phyloP scores from a whole-genome alignment of 1,140 invertebrate species.

The Drosophila ambigua region DNA sequence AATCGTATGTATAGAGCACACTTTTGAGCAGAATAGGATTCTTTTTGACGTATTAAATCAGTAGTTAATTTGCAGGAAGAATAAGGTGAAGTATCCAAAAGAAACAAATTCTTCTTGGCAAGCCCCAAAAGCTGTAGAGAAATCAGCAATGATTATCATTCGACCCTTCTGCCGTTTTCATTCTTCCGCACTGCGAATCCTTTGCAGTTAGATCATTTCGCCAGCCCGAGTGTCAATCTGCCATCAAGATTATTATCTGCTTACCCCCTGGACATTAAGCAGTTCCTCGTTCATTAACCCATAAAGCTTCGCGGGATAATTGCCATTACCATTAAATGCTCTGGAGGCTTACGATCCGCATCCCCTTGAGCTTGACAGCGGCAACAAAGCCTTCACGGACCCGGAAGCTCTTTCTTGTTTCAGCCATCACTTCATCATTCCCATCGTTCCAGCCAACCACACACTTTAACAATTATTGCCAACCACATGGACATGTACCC shows the following conservation, averaged over 20 bases:
- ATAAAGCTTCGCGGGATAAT: constrained; percentile 34
- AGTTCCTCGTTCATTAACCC: constrained; percentile 41
- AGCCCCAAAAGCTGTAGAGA: too few species aligned
- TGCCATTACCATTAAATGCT: constrained; percentile 45
- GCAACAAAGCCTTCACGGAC: constrained; percentile 14
- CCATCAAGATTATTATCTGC: constrained; percentile 12
- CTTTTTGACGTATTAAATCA: too few species aligned
- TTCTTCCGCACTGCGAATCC: too few species aligned
- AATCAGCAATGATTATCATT: too few species aligned
- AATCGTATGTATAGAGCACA: too few species aligned
- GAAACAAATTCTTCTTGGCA: too few species aligned
- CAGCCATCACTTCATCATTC: constrained; percentile 60
- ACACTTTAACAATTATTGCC: constrained; percentile 78
- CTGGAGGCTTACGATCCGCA: constrained; percentile 31
- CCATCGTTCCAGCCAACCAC: constrained; percentile 41
- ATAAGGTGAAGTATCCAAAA: too few species aligned
- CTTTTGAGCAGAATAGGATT: too few species aligned
- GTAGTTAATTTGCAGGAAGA: too few species aligned
- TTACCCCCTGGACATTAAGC: constrained; percentile 15
- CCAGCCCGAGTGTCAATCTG: constrained; percentile 11
- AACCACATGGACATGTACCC: constrained; percentile 65
- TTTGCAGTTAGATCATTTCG: constrained; percentile 1
- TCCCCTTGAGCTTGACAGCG: constrained; percentile 37
- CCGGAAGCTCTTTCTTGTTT: constrained; percentile 7
- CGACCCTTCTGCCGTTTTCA: too few species aligned